Conservation (phyloP, 2,113 vertebrate genomes). For the Propithecus coquereli region DNA sequence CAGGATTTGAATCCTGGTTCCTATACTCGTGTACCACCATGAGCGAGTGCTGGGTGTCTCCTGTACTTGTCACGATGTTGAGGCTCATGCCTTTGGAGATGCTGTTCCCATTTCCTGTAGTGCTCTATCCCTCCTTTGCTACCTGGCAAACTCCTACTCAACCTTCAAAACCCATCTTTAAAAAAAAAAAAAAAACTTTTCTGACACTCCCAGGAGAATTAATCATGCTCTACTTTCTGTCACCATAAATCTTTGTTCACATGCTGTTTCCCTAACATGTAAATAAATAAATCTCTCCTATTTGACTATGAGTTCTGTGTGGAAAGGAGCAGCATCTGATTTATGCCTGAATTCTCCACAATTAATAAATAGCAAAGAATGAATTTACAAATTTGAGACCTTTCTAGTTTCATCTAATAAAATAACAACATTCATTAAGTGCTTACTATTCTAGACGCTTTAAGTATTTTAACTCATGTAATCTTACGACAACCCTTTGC, state of each 20-base stretch:
- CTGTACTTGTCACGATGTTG: background rate
- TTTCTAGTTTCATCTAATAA: background rate
- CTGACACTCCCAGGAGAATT: background rate
- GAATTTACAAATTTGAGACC: background rate
- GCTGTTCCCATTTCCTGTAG: background rate
- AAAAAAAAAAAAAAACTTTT: background rate
- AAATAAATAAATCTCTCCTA: background rate
- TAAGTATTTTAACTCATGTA: background rate
- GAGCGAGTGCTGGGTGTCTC: background rate
- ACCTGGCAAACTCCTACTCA: conserved; percentile 13
- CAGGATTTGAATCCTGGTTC: background rate
- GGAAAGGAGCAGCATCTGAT: background rate
- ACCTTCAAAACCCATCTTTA: background rate
- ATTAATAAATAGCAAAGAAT: background rate
- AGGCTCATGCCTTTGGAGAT: background rate
- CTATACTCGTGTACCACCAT: background rate
- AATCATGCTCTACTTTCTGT: background rate
- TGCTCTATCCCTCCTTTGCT: background rate
- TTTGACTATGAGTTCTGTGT: background rate
- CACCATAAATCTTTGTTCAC: background rate
- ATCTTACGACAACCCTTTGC: background rate
- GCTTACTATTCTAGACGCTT: background rate
- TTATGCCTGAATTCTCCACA: background rate
- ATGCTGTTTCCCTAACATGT: background rate
- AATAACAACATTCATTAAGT: background rate